A percentile compares a stretch with the other conserved stretches of the same genome.
phyloP scores from a whole-genome alignment of 2,113 vertebrate species.

The Gambusia affinis region DNA sequence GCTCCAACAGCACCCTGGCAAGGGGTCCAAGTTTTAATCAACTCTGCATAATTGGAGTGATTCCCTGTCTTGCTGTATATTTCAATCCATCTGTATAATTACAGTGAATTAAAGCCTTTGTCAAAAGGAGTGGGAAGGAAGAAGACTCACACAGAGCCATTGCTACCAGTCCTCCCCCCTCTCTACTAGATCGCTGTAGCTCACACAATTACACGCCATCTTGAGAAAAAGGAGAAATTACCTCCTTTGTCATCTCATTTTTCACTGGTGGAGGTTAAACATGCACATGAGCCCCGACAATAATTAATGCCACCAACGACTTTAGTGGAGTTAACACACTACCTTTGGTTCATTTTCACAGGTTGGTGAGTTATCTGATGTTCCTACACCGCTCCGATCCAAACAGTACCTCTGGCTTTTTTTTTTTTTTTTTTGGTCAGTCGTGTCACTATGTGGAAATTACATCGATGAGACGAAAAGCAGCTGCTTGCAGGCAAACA shows the following conservation, averaged over 20 bases:
- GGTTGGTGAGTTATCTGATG: slow-evolving; percentile 35
- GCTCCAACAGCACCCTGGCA: slow-evolving; percentile 53
- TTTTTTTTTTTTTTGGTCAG: not conserved
- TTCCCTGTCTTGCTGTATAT: slow-evolving; percentile 76
- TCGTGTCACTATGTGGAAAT: slow-evolving; percentile 61
- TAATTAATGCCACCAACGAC: slow-evolving; percentile 60
- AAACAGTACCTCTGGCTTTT: slow-evolving; percentile 23
- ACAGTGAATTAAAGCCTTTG: slow-evolving; percentile 69
- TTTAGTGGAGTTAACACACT: slow-evolving; percentile 19
- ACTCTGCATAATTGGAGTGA: slow-evolving; percentile 77
- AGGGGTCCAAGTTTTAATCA: slow-evolving; percentile 75
- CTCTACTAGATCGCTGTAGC: slow-evolving; percentile 24
- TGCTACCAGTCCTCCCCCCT: slow-evolving; percentile 8
- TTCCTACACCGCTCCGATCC: slow-evolving; percentile 1
- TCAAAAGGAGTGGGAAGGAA: slow-evolving; percentile 52
- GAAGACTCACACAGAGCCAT: slow-evolving; percentile 26
- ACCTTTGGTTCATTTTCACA: slow-evolving; percentile 44
- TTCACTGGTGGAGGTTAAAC: slow-evolving; percentile 59
- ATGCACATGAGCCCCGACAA: slow-evolving; percentile 42
- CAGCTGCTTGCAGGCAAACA: slow-evolving; percentile 49
- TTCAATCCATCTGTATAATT: slow-evolving; percentile 78
- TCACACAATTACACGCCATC: slow-evolving; percentile 69
- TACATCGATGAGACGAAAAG: slow-evolving; percentile 66
- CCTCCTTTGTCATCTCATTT: slow-evolving; percentile 74
- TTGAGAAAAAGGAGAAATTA: slow-evolving; percentile 74